phyloP scores from a whole-genome alignment of 1,140 invertebrate species.

The Oryctes rhinoceros region DNA sequence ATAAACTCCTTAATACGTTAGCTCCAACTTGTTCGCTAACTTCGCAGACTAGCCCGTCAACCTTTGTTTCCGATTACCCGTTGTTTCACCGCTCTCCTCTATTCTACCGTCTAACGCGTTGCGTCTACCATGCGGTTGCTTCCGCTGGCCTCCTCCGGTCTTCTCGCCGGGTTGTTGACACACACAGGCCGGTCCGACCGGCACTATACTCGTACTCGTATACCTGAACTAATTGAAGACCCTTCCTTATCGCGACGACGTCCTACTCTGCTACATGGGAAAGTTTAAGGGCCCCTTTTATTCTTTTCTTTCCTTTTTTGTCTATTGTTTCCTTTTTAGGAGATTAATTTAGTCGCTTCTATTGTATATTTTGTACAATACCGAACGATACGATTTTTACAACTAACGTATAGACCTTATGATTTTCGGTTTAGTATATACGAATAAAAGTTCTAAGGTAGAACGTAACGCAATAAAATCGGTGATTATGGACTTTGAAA shows the following conservation, averaged over 20 bases:
- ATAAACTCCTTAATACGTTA: neutral
- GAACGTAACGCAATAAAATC: too few species aligned
- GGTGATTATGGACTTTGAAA: too few species aligned
- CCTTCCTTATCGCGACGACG: constrained; percentile 23
- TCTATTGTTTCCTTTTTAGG: constrained; percentile 4
- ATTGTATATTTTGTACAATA: too few species aligned
- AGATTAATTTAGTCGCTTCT: neutral
- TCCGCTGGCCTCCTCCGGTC: constrained; percentile 13
- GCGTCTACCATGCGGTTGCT: constrained; percentile 15
- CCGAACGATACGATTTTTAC: neutral
- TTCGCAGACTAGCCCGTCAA: constrained; percentile 17
- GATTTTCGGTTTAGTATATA: too few species aligned
- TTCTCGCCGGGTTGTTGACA: constrained; percentile 31
- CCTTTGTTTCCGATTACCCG: constrained; percentile 28
- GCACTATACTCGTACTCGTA: neutral
- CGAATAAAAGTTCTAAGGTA: too few species aligned
- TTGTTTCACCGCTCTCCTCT: constrained; percentile 11
- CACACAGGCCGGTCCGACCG: neutral
- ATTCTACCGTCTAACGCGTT: constrained; percentile 20
- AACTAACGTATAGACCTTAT: too few species aligned
- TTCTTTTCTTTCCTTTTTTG: neutral
- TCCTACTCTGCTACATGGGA: constrained; percentile 3
- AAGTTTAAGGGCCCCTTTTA: neutral
- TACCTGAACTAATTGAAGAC: constrained; percentile 33
- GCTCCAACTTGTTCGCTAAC: neutral